Percentiles rank a stretch among this genome's conserved stretches.
These are phyloP conservation scores for Lepidotrigona ventralis DNA, from an alignment of 1,140 invertebrate species.

Conservation along the genomic window DNA sequence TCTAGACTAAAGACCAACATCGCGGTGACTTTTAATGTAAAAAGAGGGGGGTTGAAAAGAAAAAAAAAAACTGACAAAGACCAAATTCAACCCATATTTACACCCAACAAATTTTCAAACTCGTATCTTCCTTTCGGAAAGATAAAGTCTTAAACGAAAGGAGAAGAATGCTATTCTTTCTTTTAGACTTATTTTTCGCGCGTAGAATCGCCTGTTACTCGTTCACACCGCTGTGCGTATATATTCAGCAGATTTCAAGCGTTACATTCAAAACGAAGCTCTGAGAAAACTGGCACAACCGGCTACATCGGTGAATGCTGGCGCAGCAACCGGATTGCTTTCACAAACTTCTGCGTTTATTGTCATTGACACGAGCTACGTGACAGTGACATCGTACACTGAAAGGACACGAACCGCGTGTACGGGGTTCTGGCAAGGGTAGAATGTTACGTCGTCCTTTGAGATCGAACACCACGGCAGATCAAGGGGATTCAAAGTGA, in stretches of 20 bases:
- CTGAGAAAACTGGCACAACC: background rate
- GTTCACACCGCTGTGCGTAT: background rate
- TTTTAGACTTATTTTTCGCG: too few relatives aligned
- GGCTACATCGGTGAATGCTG: background rate
- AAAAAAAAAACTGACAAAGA: too few relatives aligned
- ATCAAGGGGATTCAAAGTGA: conserved; percentile 2
- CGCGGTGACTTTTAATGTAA: background rate
- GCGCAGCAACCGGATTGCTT: background rate
- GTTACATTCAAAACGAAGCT: background rate
- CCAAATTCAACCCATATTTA: too few relatives aligned
- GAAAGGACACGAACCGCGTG: background rate
- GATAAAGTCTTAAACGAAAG: too few relatives aligned
- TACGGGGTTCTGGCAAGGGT: background rate
- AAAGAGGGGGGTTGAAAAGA: background rate
- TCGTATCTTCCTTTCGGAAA: too few relatives aligned
- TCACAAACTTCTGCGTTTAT: conserved; percentile 25
- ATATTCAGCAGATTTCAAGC: background rate
- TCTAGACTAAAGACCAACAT: background rate
- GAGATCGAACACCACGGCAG: conserved; percentile 64
- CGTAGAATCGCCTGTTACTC: too few relatives aligned
- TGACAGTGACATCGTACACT: background rate
- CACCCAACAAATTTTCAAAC: too few relatives aligned
- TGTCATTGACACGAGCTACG: background rate
- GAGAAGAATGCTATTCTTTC: too few relatives aligned
- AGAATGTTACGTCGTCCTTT: conserved; percentile 65